Evolutionary conservation across 2,797 vertebrate genomes (phyloP).

Genomic region (Paguma larvata): DNA sequence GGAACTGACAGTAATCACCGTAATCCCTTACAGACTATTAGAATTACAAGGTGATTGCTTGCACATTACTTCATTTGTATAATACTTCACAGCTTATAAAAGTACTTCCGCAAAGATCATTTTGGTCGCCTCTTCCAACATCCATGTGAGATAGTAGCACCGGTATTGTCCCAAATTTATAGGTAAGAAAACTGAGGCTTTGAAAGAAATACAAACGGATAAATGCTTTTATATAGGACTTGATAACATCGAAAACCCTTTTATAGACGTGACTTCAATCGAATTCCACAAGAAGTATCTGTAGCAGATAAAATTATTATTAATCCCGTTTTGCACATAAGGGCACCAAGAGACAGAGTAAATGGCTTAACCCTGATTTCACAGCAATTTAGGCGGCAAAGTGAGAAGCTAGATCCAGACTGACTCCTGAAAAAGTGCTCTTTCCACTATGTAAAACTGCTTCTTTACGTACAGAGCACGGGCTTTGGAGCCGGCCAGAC

Average conservation of each 20-base stretch:
- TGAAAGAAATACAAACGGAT: background rate
- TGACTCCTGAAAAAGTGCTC: background rate
- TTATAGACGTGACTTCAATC: background rate
- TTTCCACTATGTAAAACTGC: background rate
- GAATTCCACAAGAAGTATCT: background rate
- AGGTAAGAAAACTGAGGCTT: background rate
- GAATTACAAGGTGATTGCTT: conserved; percentile 64
- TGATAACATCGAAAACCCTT: background rate
- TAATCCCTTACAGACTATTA: conserved; percentile 49
- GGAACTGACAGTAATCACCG: conserved; percentile 49
- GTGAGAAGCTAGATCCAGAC: background rate
- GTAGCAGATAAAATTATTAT: background rate
- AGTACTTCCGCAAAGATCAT: background rate
- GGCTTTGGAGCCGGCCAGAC: background rate
- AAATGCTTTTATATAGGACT: background rate
- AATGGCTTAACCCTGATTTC: conserved; percentile 11
- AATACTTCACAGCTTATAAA: conserved; percentile 63
- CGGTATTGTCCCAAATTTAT: background rate
- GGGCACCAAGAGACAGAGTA: background rate
- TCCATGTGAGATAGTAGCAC: background rate
- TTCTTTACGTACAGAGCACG: background rate
- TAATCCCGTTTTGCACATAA: background rate
- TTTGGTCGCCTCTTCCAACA: conserved; percentile 29
- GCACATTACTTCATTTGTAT: conserved; percentile 56
- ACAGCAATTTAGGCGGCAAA: background rate